Evolutionary conservation across 2,113 vertebrate species (phyloP), one percentile per base, ranked within the genome.

Genomic region (Melanostigma gelatinosum): DNA sequence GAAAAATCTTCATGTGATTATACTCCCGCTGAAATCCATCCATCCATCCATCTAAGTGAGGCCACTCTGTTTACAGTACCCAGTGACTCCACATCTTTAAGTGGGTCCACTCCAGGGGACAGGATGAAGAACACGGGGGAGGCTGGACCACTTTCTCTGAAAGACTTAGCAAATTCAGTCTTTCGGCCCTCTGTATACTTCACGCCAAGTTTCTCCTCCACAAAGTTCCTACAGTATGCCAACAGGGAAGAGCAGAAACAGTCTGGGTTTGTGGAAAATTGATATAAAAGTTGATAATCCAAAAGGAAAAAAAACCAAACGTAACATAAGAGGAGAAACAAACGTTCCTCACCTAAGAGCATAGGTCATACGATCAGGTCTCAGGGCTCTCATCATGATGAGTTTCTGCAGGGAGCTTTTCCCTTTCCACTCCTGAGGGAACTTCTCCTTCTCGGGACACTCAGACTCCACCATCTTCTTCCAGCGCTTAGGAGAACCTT

Each of bases 391-490:
- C 92, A 92, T 94, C 76, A 95, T 93, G 90, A 94, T 88, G 22
- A 93, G 94, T 50, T 95, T 96, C 85, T 96, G 94, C 42, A 95
- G 91, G 32, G 89, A 95, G 79, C 87, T 94, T 88, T 95, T 94
- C 46, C 81, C 90, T 85, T 96, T 96, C 94, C 93, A 94, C 67
- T 94, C 95, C 87, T 94, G 94, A 36, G 92, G 93, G 65, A 95
- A 94, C 77, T 82, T 96, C 80, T 96, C 89, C 83, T 95, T 95
- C 90, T 96, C 94, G 2, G 95, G 93, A 93, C 86, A 94, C 86
- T 95, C 93, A 0, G 95, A 94, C 90, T 94, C 90, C 54, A 94
- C 93, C 24, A 89, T 54, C 89, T 96, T 96, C 90, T 88, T 92
- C 95, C 94, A 92, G 88, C 90, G 92, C 82, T 95, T 94, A 1